These are phyloP conservation scores for Muscina levida DNA, from an alignment of 2,888 invertebrate genomes.

Conservation along the genomic window DNA sequence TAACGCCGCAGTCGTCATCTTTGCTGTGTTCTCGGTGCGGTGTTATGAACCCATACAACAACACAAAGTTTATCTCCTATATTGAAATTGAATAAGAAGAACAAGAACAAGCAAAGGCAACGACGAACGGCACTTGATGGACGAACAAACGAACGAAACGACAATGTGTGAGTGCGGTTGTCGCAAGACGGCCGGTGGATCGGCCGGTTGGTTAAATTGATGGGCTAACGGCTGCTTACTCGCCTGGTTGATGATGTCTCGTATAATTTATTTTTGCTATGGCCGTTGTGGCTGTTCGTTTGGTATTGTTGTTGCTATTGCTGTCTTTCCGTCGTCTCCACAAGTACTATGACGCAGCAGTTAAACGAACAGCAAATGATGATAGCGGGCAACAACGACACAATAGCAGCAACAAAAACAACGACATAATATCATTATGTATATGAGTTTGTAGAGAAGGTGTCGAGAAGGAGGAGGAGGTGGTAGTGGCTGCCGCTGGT, in stretches of 20 bases:
- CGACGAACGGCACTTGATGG: too few relatives aligned
- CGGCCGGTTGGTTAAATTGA: slow-evolving; percentile 33
- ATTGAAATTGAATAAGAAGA: slow-evolving; percentile 4
- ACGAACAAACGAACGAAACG: not conserved
- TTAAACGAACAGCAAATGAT: slow-evolving; percentile 35
- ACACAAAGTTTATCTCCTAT: not conserved
- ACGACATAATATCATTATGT: slow-evolving; percentile 16
- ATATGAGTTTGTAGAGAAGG: too few relatives aligned
- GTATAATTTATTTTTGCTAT: slow-evolving; percentile 11
- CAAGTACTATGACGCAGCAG: slow-evolving; percentile 52
- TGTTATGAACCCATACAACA: slow-evolving; percentile 20
- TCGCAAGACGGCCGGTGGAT: not conserved
- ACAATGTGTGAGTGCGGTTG: not conserved
- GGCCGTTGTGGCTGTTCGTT: not conserved
- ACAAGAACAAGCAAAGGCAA: slow-evolving; percentile 19
- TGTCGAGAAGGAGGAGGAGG: slow-evolving; percentile 33
- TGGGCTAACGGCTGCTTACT: slow-evolving; percentile 57
- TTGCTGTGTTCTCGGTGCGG: slow-evolving; percentile 24
- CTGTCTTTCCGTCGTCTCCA: slow-evolving; percentile 13
- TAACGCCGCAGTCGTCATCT: slow-evolving; percentile 68
- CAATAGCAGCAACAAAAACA: slow-evolving; percentile 31
- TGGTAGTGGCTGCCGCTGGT: not conserved
- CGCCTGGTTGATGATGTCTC: slow-evolving; percentile 49
- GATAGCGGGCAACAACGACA: slow-evolving; percentile 19
- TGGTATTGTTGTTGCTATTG: slow-evolving; percentile 39